phyloP scores from a whole-genome alignment of 2,113 vertebrate genomes.

The Amazona guildingii region DNA sequence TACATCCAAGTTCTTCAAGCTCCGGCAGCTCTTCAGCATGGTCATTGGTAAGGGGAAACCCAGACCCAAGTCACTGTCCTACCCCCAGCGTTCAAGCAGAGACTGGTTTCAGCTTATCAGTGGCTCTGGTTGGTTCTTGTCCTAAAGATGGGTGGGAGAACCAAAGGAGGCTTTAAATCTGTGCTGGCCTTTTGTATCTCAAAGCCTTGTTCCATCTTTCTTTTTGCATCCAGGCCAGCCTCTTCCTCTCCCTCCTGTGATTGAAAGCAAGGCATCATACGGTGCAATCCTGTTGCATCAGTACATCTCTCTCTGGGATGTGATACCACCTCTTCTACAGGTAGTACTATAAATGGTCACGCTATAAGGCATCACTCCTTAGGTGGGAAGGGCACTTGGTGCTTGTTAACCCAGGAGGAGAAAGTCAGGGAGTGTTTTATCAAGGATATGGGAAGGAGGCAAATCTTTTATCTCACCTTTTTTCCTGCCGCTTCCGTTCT shows the following conservation, averaged over 20 bases:
- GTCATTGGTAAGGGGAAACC: constrained; percentile 74
- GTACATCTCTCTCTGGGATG: constrained; percentile 88
- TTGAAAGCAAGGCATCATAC: constrained; percentile 64
- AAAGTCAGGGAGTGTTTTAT: not conserved
- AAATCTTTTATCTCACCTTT: not conserved
- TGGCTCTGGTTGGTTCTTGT: not conserved
- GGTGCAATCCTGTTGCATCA: constrained; percentile 71
- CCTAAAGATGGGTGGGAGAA: not conserved
- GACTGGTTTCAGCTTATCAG: not conserved
- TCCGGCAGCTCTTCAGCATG: constrained; percentile 82
- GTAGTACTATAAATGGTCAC: constrained; percentile 48
- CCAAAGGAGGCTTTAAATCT: not conserved
- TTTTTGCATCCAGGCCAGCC: constrained; percentile 54
- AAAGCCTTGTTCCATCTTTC: not conserved
- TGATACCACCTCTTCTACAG: constrained; percentile 72
- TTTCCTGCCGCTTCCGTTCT: not conserved
- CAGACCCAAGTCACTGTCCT: not conserved
- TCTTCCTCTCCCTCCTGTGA: constrained; percentile 68
- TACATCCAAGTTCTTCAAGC: constrained; percentile 88
- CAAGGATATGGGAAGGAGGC: not conserved
- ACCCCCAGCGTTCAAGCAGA: not conserved
- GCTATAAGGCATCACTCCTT: not conserved
- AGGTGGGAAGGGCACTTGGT: not conserved
- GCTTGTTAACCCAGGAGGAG: not conserved
- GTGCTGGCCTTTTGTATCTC: not conserved